A percentile compares a stretch with the other conserved stretches of the same genome.
phyloP scores from a whole-genome alignment of 2,113 vertebrate genomes.

The Pipra filicauda region DNA sequence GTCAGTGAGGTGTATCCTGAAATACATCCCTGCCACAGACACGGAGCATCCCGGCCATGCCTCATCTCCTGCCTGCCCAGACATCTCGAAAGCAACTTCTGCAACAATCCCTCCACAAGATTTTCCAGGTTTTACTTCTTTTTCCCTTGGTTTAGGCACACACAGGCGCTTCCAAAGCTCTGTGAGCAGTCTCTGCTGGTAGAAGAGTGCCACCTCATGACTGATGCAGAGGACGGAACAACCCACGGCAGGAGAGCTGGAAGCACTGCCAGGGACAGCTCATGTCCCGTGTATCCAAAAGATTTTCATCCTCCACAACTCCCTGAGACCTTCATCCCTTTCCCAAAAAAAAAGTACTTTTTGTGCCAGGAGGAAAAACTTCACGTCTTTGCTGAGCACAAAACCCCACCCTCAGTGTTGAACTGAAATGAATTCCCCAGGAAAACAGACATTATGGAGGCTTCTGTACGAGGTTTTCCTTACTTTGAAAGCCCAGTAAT shows the following conservation, averaged over 20 bases:
- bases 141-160: neutral
- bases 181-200: neutral
- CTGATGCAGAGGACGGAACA: neutral
- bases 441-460: neutral
- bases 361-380: neutral
- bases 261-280: neutral
- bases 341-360: neutral
- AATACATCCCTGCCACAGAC: neutral
- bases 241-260: neutral
- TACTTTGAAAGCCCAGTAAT: neutral
- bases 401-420: neutral
- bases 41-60: neutral
- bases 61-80: neutral
- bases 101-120: neutral
- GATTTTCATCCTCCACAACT: neutral
- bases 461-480: neutral
- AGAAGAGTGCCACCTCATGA: constrained; percentile 62
- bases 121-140: neutral
- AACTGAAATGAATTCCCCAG: neutral
- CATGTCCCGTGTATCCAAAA: neutral
- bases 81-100: neutral
- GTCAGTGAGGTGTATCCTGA: neutral
- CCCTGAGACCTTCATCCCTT: neutral
- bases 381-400: neutral
- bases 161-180: neutral